Percentiles rank a stretch among this genome's conserved stretches.
Evolutionary conservation across 35 echinoderm and acorn worm genomes (phyloP).

Genomic region (Ophioderma brevispina): DNA sequence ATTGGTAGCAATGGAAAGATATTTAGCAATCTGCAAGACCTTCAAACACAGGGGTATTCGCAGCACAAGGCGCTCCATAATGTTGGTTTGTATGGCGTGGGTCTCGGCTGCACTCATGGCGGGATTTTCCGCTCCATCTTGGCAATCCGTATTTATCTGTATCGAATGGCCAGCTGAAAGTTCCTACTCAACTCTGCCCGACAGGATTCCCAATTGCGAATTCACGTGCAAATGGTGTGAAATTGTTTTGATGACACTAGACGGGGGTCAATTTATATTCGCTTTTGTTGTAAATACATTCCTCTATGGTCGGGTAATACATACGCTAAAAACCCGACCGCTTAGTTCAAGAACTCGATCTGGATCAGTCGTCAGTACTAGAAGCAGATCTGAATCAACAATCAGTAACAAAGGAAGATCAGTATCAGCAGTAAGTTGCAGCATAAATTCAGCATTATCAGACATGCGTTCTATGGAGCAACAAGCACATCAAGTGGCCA

Average conservation of each 20-base stretch:
- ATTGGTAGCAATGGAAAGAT: not conserved
- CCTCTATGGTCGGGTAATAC: not conserved
- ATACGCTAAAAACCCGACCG: not conserved
- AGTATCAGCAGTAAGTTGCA: not conserved
- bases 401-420: not conserved
- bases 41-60: not conserved
- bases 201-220: not conserved
- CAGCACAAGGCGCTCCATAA: not conserved
- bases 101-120: not conserved
- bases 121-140: not conserved
- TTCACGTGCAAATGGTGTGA: not conserved
- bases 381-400: not conserved
- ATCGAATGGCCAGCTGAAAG: not conserved
- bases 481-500: not conserved
- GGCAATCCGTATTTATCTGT: not conserved
- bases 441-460: not conserved
- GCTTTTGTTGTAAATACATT: not conserved
- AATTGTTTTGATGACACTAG: not conserved
- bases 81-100: not conserved
- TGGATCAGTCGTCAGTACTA: not conserved
- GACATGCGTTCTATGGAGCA: not conserved
- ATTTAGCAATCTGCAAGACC: not conserved
- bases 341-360: not conserved
- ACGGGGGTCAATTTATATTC: not conserved
- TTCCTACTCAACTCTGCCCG: not conserved